Evolutionary conservation across 2,888 invertebrate genomes (phyloP).

Genomic region (Chesias legatella): DNA sequence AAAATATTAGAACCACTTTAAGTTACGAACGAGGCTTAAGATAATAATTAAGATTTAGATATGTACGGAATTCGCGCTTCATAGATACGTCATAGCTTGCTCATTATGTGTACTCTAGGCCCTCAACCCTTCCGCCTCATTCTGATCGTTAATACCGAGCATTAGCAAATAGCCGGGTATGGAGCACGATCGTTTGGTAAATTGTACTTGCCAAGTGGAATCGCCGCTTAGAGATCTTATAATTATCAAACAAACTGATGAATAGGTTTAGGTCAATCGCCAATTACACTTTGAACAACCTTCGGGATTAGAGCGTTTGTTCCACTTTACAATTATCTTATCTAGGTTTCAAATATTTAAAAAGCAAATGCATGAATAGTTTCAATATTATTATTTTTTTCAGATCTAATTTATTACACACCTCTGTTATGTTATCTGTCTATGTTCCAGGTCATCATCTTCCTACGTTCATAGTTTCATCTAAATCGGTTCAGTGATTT

Average conservation of each 20-base stretch:
- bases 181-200: constrained; percentile 54
- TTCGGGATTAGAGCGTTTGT: constrained; percentile 5
- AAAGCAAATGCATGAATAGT: too few relatives aligned
- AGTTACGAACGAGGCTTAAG: too few relatives aligned
- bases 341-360: constrained; percentile 3
- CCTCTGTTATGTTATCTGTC: too few relatives aligned
- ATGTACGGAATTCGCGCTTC: too few relatives aligned
- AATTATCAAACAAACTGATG: constrained; percentile 28
- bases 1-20: too few relatives aligned
- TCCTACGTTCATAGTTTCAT: too few relatives aligned
- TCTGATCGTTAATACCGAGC: constrained; percentile 46
- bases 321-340: not conserved
- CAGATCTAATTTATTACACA: too few relatives aligned
- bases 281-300: constrained; percentile 16
- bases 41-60: too few relatives aligned
- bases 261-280: constrained; percentile 23
- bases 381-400: too few relatives aligned
- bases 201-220: constrained; percentile 40
- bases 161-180: constrained; percentile 54
- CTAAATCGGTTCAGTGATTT: too few relatives aligned
- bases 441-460: too few relatives aligned
- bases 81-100: not conserved
- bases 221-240: constrained; percentile 28
- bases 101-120: constrained; percentile 13
- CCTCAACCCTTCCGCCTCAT: constrained; percentile 37